These are phyloP conservation scores for Nasonia giraulti DNA, from an alignment of 1,140 invertebrate genomes.

Conservation along the genomic window DNA sequence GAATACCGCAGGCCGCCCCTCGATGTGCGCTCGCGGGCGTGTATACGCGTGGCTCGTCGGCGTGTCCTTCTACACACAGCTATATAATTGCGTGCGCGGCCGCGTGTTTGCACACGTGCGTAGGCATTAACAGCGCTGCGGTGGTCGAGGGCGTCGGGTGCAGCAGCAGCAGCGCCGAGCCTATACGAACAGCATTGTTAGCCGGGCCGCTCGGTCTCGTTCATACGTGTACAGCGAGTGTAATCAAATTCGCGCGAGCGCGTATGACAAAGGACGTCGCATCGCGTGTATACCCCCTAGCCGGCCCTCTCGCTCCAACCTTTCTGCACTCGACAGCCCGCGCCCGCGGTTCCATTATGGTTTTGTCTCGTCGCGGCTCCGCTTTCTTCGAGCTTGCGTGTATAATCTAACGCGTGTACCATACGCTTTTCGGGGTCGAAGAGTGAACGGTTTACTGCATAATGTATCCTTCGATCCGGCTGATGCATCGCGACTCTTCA, in stretches of 20 bases:
- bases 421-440: no score
- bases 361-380: not conserved
- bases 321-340: slow-evolving; percentile 50
- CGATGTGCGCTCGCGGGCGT: no score
- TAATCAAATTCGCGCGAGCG: slow-evolving; percentile 59
- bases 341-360: not conserved
- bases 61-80: not conserved
- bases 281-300: no score
- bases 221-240: slow-evolving; percentile 53
- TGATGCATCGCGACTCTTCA: not conserved
- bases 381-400: not conserved
- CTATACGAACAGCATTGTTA: slow-evolving; percentile 33
- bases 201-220: slow-evolving; percentile 31
- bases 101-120: slow-evolving; percentile 7
- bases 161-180: not conserved
- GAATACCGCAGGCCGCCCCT: no score
- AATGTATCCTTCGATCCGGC: slow-evolving; percentile 5
- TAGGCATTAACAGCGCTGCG: not conserved
- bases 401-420: not conserved
- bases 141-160: slow-evolving; percentile 1
- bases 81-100: not conserved
- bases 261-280: slow-evolving; percentile 54
- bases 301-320: not conserved
- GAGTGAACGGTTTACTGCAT: not conserved
- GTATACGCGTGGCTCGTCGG: no score